Conservation (phyloP, 2,113 vertebrate species). For the Ictidomys tridecemlineatus region DNA sequence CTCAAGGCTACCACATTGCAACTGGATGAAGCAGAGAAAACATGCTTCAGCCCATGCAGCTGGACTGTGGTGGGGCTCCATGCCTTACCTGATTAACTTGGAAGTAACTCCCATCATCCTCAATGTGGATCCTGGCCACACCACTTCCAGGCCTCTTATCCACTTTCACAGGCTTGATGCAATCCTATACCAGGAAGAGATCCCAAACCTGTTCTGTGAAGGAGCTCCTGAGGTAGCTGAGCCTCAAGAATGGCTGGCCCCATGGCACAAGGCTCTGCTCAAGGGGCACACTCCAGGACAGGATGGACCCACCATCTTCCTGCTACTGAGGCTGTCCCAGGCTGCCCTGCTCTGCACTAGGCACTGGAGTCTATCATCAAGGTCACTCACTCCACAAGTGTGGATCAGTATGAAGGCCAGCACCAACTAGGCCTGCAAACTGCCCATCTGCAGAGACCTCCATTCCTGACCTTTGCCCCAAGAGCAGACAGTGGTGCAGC, state of each 20-base stretch:
- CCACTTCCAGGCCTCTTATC: slow-evolving; percentile 92
- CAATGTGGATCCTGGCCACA: slow-evolving; percentile 94
- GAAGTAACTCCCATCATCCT: slow-evolving; percentile 96
- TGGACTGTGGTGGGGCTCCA: neutral
- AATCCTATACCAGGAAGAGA: slow-evolving; percentile 89
- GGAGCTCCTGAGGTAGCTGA: neutral
- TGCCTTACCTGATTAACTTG: slow-evolving; percentile 92
- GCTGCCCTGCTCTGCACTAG: slow-evolving; percentile 62
- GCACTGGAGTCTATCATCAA: slow-evolving; percentile 61
- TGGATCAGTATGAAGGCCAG: neutral
- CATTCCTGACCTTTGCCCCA: neutral
- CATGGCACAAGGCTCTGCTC: neutral
- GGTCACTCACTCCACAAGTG: neutral
- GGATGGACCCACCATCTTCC: neutral
- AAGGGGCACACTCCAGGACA: neutral
- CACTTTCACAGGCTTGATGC: slow-evolving; percentile 95
- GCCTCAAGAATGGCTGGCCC: neutral
- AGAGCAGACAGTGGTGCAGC: neutral
- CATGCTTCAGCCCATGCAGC: neutral
- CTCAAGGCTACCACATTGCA: neutral
- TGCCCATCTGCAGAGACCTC: neutral
- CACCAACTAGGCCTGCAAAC: rapidly evolving
- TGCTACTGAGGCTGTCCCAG: neutral
- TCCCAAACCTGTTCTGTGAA: neutral
- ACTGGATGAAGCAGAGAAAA: neutral